Evolutionary conservation across 2,113 vertebrate species (phyloP), one percentile per base, ranked within the genome.

Genomic region (Cynoglossus semilaevis): DNA sequence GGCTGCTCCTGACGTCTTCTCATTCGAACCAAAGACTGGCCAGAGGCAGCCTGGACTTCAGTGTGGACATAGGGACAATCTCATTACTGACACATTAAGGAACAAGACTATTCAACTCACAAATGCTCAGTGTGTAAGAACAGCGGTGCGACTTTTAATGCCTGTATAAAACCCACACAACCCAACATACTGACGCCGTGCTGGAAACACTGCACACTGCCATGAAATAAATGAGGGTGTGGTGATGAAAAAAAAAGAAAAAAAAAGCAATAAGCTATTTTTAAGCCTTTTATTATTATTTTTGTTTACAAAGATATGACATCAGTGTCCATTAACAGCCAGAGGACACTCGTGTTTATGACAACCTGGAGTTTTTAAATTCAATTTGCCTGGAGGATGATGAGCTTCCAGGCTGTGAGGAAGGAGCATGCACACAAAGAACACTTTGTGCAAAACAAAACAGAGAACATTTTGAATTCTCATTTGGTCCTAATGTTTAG

Each of bases 61-160:
- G 22, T 29, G 22, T 29, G 22, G 22, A 29, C 22, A 29, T 29
- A 29, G 22, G 6, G 22, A 29, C 22, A 29, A 29, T 29, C 51
- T 77, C 51, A 54, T 66, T 67, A 67, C 9, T 11, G 19, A 58
- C 43, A 57, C 43, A 57, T 36, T 10, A 56, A 63, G 58, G 43
- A 41, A 60, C 0, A 47, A 40, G 58, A 44, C 42, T 9, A 0
- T 5, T 34, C 15, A 56, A 53, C 40, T 62, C 22, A 51, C 13
- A 63, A 55, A 51, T n/a, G 9, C 13, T 46, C 22, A 15, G 4
- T 49, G 45, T 59, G 35, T 19, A 72, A 11, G 22, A 34, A 15
- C 44, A 59, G 58, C 11, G 1, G 18, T 45, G n/a, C 15, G 15
- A 13, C 15, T 56, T 58, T 12, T 18, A 15, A 29, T 37, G 22